Base-by-base conservation (phyloP, 2,888 invertebrate genomes). In the Apodemia zela region DNA sequence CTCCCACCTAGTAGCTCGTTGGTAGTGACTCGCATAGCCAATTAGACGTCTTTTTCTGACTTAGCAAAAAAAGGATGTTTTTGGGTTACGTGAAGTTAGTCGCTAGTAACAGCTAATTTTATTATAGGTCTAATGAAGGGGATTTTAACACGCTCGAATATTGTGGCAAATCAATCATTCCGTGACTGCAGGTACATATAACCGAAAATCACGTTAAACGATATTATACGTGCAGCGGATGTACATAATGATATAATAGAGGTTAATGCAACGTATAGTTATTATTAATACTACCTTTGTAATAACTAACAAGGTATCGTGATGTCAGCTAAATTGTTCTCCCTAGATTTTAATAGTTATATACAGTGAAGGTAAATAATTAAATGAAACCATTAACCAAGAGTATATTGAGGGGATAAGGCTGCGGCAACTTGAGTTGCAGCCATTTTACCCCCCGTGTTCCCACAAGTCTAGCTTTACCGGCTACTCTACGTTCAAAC, bases 201-300 rank as follows among this genome's bases (percentile, higher is more conserved):
- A 60, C 63, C 68, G 63, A 62, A 67, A 70, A 70, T 65, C 66
- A 67, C 69, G 65, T 66, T 62, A 66, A 71, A 70, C 70, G 65
- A 69, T 64, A 63, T 61, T 33, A 65, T 63, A 64, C 64, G 61
- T 67, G 63, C 62, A 65, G 66, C 72, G 72, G 69, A 72, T 70
- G 71, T 65, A 61, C 66, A 62, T 73, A 73, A 73, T 71, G 66
- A 72, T 66, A 70, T 73, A 73, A 73, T 72, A 72, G 69, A 72
- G 72, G 69, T 63, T 66, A 66, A 66, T 67, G 60, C 65, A 68
- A 67, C 63, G 60, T 62, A 62, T 66, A 57, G 63, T 67, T 67
- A 67, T 49, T 65, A 54, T 54, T 54, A 54, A 47, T 47, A 47
- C 45, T 47, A 15, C 45, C 17, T 15, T n/a, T 47, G 45, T 47